A percentile compares a stretch with the other conserved stretches of the same genome.
Conservation (phyloP, 2,113 vertebrate genomes). For the Casuarius casuarius region DNA sequence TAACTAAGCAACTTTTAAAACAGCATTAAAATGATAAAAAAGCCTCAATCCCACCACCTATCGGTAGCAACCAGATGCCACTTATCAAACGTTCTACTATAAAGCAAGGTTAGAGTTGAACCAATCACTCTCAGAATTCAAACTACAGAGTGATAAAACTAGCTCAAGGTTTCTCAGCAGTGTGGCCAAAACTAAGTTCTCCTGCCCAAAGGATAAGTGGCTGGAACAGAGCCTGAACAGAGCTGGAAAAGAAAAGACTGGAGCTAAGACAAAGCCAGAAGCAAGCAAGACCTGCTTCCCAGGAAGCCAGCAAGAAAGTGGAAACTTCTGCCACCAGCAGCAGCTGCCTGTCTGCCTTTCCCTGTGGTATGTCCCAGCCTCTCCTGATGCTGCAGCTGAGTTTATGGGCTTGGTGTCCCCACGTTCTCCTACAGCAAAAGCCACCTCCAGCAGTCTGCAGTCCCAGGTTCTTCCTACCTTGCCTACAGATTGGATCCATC, state of each 20-base stretch:
- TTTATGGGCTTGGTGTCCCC: not conserved
- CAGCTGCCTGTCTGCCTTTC: not conserved
- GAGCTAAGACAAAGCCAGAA: not conserved
- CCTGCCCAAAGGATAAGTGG: not conserved
- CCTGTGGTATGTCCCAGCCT: not conserved
- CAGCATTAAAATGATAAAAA: not conserved
- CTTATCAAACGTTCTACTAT: not conserved
- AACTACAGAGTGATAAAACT: not conserved
- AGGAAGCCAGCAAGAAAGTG: not conserved
- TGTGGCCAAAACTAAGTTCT: not conserved
- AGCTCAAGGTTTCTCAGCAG: not conserved
- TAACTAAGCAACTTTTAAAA: not conserved
- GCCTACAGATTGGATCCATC: not conserved
- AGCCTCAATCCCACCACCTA: not conserved
- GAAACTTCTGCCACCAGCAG: not conserved
- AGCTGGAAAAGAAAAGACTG: not conserved
- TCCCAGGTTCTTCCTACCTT: not conserved
- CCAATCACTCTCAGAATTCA: not conserved
- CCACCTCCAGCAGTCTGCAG: not conserved
- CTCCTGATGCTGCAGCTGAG: not conserved
- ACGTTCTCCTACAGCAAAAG: not conserved
- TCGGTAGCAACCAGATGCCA: not conserved
- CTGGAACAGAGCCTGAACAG: not conserved
- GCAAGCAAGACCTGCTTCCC: no score
- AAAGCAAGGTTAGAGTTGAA: not conserved